Conservation (phyloP, 2,888 invertebrate species). For the Cheilosia grossa region DNA sequence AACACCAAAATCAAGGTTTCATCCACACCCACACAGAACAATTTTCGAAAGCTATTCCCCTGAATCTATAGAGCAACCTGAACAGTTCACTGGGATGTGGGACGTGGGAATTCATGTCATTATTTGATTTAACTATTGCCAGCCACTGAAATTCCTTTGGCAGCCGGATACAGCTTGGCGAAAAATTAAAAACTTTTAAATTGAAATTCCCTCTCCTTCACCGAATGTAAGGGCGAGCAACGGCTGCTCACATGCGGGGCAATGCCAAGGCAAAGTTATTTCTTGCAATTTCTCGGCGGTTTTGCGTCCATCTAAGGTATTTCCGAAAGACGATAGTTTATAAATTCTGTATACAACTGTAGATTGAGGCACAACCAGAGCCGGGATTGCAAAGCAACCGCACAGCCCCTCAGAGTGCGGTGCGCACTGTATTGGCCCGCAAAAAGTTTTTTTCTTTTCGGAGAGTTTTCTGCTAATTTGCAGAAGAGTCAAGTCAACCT, state of each 20-base stretch:
- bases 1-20: no score
- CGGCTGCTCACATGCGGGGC: background rate
- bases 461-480: conserved; percentile 42
- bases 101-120: conserved; percentile 43
- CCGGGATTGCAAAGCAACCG: conserved; percentile 46
- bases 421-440: conserved; percentile 33
- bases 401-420: conserved; percentile 43
- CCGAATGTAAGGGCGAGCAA: conserved; percentile 37
- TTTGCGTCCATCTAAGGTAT: conserved; percentile 45
- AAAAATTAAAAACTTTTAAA: conserved; percentile 63
- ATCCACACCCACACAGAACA: background rate
- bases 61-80: conserved; percentile 12
- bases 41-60: background rate
- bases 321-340: conserved; percentile 65
- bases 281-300: conserved; percentile 57
- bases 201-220: conserved; percentile 43
- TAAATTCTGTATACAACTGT: conserved; percentile 52
- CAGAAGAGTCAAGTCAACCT: conserved; percentile 39
- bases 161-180: conserved; percentile 43
- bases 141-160: conserved; percentile 65
- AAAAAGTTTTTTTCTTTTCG: conserved; percentile 11
- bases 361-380: conserved; percentile 28
- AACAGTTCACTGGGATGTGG: conserved; percentile 2
- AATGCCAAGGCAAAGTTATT: conserved; percentile 51
- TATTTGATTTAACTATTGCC: conserved; percentile 62